These are phyloP conservation scores for Conistra vaccinii DNA, from an alignment of 2,888 invertebrate species.

Conservation along the genomic window DNA sequence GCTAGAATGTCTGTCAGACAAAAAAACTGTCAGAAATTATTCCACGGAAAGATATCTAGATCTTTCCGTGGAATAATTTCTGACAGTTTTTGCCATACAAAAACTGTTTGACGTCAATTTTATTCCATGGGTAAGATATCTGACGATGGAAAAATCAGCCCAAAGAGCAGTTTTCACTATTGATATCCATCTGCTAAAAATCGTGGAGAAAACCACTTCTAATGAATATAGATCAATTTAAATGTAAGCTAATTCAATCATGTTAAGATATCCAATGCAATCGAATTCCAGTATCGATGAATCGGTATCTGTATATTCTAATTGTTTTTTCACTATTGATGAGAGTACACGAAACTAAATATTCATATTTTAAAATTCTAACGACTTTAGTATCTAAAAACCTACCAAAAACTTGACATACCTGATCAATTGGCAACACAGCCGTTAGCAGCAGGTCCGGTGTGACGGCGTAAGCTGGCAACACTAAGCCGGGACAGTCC, in stretches of 20 bases:
- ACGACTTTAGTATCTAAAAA: not conserved
- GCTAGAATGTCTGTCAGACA: too few relatives aligned
- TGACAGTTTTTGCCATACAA: too few relatives aligned
- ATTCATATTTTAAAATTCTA: not conserved
- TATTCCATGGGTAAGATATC: too few relatives aligned
- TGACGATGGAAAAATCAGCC: too few relatives aligned
- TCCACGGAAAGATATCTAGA: too few relatives aligned
- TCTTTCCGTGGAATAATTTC: too few relatives aligned
- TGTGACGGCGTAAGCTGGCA: slow-evolving; percentile 98
- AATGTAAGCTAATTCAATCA: not conserved
- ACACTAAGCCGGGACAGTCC: slow-evolving; percentile 99
- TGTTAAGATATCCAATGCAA: not conserved
- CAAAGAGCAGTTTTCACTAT: not conserved
- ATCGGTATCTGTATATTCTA: not conserved
- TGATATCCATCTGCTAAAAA: not conserved
- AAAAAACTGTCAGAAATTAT: too few relatives aligned
- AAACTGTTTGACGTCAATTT: too few relatives aligned
- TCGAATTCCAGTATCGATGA: not conserved
- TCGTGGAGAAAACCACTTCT: not conserved
- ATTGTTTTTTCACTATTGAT: not conserved
- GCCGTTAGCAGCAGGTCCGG: slow-evolving; percentile 99
- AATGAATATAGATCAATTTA: not conserved
- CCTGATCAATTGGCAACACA: slow-evolving; percentile 98
- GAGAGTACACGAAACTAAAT: not conserved
- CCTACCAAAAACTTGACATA: slow-evolving; percentile 62